A percentile compares a stretch with the other conserved stretches of the same genome.
phyloP scores from a whole-genome alignment of 2,797 vertebrate species.

The Pseudochaenichthys georgianus region DNA sequence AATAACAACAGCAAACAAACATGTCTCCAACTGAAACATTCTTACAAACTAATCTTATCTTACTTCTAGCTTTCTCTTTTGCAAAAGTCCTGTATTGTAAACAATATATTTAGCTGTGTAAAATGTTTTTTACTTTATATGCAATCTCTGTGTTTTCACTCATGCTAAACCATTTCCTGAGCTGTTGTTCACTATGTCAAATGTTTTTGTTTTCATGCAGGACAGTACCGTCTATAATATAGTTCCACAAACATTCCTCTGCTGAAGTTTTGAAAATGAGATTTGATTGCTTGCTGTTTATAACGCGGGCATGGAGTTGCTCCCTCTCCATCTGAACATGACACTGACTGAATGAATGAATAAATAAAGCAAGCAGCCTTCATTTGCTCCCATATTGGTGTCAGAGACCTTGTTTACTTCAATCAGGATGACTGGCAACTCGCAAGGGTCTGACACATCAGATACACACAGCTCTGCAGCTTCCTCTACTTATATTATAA shows the following conservation, averaged over 20 bases:
- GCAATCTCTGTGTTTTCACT: neutral
- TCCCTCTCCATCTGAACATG: conserved; percentile 4
- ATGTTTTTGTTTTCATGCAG: too few relatives aligned
- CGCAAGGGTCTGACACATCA: conserved; percentile 6
- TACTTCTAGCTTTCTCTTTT: neutral
- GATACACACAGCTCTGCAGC: conserved; percentile 13
- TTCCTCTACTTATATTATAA: neutral
- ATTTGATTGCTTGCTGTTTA: conserved; percentile 6
- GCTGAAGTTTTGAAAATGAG: neutral
- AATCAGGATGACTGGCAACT: conserved; percentile 30
- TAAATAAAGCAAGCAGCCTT: conserved; percentile 23
- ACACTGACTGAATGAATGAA: conserved; percentile 32
- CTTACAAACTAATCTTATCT: neutral
- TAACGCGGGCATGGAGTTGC: neutral
- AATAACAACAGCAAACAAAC: neutral
- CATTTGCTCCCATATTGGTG: conserved; percentile 29
- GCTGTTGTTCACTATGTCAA: neutral
- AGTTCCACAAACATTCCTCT: neutral
- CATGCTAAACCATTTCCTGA: neutral
- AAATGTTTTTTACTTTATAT: conserved; percentile 3
- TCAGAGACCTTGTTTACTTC: conserved; percentile 50
- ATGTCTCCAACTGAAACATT: neutral
- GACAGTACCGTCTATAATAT: neutral
- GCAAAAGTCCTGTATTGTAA: neutral
- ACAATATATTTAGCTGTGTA: neutral